Evolutionary conservation across 2,888 invertebrate genomes (phyloP).

Genomic region (Dryocosmus kuriphilus): DNA sequence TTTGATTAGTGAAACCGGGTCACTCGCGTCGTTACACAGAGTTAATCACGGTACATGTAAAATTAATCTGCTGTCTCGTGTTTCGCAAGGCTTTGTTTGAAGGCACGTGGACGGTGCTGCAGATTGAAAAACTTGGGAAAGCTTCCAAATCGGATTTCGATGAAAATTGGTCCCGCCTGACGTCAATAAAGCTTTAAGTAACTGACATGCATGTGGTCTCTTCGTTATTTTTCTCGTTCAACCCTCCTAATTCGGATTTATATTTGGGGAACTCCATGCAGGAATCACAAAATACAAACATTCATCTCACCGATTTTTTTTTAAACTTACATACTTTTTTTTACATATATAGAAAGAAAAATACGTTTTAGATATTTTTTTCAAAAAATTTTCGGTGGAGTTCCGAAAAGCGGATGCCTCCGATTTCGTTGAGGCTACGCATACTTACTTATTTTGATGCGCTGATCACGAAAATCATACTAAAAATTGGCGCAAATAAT

Average conservation of each 20-base stretch:
- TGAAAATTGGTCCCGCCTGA: conserved; percentile 29
- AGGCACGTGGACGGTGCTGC: conserved; percentile 29
- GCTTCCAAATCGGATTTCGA: conserved; percentile 36
- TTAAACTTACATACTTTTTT: too few relatives aligned
- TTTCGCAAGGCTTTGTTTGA: conserved; percentile 19
- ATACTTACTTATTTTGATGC: too few relatives aligned
- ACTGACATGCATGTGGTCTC: neutral
- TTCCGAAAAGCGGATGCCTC: too few relatives aligned
- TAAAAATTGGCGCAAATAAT: too few relatives aligned
- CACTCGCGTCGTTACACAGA: conserved; percentile 64
- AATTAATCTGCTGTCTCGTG: conserved; percentile 61
- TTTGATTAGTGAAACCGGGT: conserved; percentile 68
- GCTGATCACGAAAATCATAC: too few relatives aligned
- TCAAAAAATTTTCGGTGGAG: too few relatives aligned
- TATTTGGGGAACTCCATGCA: too few relatives aligned
- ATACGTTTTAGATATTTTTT: too few relatives aligned
- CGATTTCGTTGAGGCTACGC: too few relatives aligned
- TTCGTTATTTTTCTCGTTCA: neutral
- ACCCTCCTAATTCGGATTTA: neutral
- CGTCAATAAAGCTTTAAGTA: conserved; percentile 35
- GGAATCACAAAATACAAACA: too few relatives aligned
- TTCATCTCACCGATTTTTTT: too few relatives aligned
- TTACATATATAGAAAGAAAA: too few relatives aligned
- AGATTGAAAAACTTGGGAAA: conserved; percentile 35
- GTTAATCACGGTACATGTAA: conserved; percentile 66